Evolutionary conservation across 2,113 vertebrate species (phyloP), one percentile per base, ranked within the genome.

Genomic region (Indicator indicator): DNA sequence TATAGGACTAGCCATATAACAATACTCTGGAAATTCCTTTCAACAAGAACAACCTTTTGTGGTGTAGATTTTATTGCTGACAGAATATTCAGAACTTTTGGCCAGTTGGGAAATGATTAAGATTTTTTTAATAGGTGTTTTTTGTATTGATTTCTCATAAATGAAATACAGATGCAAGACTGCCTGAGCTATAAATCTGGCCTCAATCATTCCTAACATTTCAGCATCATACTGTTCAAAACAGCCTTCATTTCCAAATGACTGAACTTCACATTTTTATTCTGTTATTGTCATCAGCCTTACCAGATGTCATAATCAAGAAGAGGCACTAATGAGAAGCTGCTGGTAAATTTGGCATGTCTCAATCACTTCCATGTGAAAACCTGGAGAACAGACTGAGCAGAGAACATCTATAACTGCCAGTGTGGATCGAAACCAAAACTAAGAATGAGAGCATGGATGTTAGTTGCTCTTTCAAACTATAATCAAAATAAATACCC

Each of bases 161-260:
- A 97, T 96, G 33, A 96, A 93, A 89, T 60, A 52, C 96, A 97
- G 95, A 95, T 96, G 94, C 71, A 89, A 88, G 91, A 62, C 76
- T 83, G 40, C 33, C 70, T 74, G 58, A 69, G 79, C 65, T 86
- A 54, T 94, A 95, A 95, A 95, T 95, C 91, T 95, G 95, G 85
- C 89, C 88, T 94, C 95, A 93, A 91, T 95, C 79, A 94, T 89
- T 88, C 79, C 60, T 83, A 85, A 83, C 78, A 46, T 91, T 97
- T 96, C 91, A 88, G 30, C 93, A 93, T 95, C 70, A 86, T 86
- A 88, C 52, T 93, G 76, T 91, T 87, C 82, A 91, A 89, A 96
- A 93, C 4, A 9, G 73, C 54, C 83, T 88, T 18, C 69, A 86
- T 96, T 94, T 95, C 82, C 85, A 93, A 95, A 93, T 95, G 85